Evolutionary conservation across 2,797 vertebrate species (phyloP).

Genomic region (Streptopelia turtur): DNA sequence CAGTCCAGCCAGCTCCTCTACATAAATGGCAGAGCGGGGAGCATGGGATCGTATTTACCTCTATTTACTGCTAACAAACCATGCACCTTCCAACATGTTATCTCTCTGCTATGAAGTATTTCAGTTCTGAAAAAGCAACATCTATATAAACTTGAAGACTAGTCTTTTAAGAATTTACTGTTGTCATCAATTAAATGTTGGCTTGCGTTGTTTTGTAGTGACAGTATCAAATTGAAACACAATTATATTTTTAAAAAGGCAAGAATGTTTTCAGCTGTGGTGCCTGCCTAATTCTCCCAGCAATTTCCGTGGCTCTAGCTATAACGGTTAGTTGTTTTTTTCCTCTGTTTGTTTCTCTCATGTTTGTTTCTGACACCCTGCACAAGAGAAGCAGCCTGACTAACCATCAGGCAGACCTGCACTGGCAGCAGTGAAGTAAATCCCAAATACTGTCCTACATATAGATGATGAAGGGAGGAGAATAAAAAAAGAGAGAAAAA

Average conservation of each 20-base stretch:
- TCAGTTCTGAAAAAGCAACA: neutral
- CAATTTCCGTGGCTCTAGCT: neutral
- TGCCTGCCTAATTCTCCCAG: neutral
- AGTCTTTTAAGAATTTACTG: conserved; percentile 10
- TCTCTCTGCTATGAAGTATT: neutral
- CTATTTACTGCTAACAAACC: conserved; percentile 14
- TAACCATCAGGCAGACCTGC: neutral
- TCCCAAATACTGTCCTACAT: neutral
- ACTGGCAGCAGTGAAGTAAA: neutral
- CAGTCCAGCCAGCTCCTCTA: conserved; percentile 51
- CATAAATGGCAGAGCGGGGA: conserved; percentile 55
- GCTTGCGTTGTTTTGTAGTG: conserved; percentile 8
- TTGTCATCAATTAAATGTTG: neutral
- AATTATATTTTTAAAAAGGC: neutral
- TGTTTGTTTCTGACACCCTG: neutral
- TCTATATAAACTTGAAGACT: neutral
- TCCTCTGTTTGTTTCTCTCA: neutral
- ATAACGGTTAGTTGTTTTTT: neutral
- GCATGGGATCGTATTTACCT: neutral
- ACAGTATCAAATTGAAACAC: neutral
- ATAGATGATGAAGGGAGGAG: neutral
- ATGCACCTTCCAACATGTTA: neutral
- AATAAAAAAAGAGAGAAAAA: neutral
- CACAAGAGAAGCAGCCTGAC: neutral
- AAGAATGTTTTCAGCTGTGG: neutral